Evolutionary conservation across 2,113 vertebrate species (phyloP).

Genomic region (Sturnira hondurensis): DNA sequence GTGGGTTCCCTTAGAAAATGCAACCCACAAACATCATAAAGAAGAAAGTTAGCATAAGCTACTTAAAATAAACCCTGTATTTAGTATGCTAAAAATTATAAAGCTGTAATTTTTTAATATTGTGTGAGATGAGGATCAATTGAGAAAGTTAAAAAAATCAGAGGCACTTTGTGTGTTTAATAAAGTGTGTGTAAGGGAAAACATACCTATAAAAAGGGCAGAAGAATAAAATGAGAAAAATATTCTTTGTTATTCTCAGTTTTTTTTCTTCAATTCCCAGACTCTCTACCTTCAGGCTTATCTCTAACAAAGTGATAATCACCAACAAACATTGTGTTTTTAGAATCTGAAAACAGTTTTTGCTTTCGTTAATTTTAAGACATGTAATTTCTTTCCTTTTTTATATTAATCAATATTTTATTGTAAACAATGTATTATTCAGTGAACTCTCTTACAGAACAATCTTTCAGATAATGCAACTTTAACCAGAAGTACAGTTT

Average conservation of each 20-base stretch:
- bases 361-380: background rate
- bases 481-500: background rate
- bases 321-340: slow-evolving; percentile 63
- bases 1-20: slow-evolving; percentile 23
- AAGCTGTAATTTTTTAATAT: background rate
- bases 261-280: background rate
- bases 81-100: background rate
- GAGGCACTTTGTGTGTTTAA: background rate
- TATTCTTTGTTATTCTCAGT: background rate
- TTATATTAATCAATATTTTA: background rate
- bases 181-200: background rate
- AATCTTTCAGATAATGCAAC: background rate
- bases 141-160: background rate
- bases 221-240: background rate
- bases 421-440: background rate
- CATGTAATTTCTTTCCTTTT: background rate
- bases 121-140: background rate
- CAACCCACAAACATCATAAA: slow-evolving; percentile 5
- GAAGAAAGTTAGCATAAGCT: background rate
- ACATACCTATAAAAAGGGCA: background rate
- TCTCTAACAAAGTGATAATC: background rate
- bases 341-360: background rate
- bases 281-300: background rate
- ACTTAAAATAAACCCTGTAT: background rate
- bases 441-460: background rate